Evolutionary conservation across 2,797 vertebrate species (phyloP).

Genomic region (Mionectes olivaceus): DNA sequence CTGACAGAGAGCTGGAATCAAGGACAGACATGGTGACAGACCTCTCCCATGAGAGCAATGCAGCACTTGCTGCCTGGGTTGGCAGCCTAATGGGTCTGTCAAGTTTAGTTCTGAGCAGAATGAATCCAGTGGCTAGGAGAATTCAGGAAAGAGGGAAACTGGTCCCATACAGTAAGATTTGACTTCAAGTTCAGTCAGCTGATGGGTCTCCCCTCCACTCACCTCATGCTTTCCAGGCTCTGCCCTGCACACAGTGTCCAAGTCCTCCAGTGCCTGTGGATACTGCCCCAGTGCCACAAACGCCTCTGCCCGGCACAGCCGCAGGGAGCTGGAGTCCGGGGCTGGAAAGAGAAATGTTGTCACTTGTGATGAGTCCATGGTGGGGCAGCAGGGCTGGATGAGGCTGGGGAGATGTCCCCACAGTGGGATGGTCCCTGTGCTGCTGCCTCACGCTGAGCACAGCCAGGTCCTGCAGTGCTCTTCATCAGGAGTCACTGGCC

Average conservation of each 20-base stretch:
- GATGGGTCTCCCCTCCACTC: not conserved
- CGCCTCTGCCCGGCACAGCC: constrained; percentile 82
- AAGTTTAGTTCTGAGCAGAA: not conserved
- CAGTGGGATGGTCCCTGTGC: fast-evolving
- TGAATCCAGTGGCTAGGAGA: not conserved
- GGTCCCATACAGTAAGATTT: not conserved
- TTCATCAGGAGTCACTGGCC: not conserved
- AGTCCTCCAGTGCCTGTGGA: constrained; percentile 81
- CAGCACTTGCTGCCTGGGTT: not conserved
- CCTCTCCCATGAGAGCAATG: not conserved
- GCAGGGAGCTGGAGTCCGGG: constrained; percentile 80
- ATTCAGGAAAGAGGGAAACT: not conserved
- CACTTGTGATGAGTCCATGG: not conserved
- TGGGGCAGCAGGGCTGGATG: too few relatives aligned
- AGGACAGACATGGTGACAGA: not conserved
- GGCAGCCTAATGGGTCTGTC: not conserved
- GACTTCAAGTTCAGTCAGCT: fast-evolving
- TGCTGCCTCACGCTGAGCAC: fast-evolving
- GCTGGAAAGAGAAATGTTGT: constrained; percentile 59
- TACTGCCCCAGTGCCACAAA: constrained; percentile 75
- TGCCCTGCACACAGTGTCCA: constrained; percentile 83
- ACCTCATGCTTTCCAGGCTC: constrained; percentile 85
- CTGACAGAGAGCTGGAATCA: not conserved
- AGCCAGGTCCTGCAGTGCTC: not conserved
- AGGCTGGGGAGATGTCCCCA: not conserved